Evolutionary conservation across 2,797 vertebrate species (phyloP).

Genomic region (Sciurus carolinensis): DNA sequence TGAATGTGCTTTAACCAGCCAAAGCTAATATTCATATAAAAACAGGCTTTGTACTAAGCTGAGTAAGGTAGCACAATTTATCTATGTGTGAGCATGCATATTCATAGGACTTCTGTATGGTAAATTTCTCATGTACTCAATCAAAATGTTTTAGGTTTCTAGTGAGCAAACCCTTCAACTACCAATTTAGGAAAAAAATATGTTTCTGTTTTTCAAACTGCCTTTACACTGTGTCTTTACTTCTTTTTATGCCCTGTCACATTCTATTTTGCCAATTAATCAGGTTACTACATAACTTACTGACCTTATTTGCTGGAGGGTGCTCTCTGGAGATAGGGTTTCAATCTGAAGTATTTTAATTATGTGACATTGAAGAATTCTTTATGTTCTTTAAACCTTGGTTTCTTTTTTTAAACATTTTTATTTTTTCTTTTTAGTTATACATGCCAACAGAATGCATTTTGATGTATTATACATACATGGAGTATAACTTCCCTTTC

Average conservation of each 20-base stretch:
- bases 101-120: neutral
- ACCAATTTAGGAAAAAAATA: neutral
- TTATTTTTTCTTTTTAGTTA: too few species aligned
- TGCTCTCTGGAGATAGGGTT: neutral
- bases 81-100: neutral
- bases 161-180: neutral
- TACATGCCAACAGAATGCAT: too few species aligned
- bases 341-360: neutral
- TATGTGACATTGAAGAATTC: neutral
- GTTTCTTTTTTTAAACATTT: too few species aligned
- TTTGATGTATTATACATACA: too few species aligned
- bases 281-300: neutral
- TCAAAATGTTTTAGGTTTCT: neutral
- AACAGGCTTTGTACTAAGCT: neutral
- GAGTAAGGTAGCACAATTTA: neutral
- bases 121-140: neutral
- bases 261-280: conserved; percentile 1
- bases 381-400: neutral
- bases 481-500: too few species aligned
- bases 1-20: neutral
- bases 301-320: neutral
- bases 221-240: neutral
- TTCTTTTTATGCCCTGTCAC: neutral
- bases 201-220: neutral
- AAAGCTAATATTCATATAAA: neutral